These are phyloP conservation scores for Sussaba pulchella DNA, from an alignment of 2,888 invertebrate species.

Conservation along the genomic window DNA sequence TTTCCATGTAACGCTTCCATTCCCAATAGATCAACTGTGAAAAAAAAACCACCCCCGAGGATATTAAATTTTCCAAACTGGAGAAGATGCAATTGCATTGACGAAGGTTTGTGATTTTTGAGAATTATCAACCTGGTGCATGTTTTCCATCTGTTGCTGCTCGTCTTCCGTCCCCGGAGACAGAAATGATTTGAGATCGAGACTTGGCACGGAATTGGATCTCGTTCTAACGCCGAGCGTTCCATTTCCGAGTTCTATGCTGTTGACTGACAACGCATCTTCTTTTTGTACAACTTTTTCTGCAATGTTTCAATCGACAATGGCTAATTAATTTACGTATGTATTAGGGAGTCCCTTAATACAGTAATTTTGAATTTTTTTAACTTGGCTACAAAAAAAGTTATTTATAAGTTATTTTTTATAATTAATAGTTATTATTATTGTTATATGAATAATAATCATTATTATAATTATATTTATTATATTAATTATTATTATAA, in stretches of 20 bases:
- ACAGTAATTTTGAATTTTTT: too few relatives aligned
- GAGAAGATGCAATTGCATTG: not conserved
- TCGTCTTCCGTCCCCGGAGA: conserved; percentile 80
- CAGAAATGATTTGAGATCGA: conserved; percentile 83
- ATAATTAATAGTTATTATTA: too few relatives aligned
- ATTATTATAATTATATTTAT: too few relatives aligned
- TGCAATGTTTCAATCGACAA: conserved; percentile 61
- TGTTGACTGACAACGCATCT: conserved; percentile 82
- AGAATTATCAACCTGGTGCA: conserved; percentile 77
- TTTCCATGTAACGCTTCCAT: conserved; percentile 85
- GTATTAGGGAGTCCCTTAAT: too few relatives aligned
- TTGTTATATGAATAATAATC: too few relatives aligned
- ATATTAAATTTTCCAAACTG: conserved; percentile 6
- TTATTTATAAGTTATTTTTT: too few relatives aligned
- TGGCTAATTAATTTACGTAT: not conserved
- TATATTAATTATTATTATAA: too few relatives aligned
- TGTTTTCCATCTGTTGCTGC: conserved; percentile 76
- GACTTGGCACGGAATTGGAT: conserved; percentile 83
- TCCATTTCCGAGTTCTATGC: conserved; percentile 80
- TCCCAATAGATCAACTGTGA: conserved; percentile 81
- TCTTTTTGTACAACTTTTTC: conserved; percentile 80
- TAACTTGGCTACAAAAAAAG: too few relatives aligned
- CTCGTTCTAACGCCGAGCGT: conserved; percentile 77
- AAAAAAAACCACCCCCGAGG: not conserved
- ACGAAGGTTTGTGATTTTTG: conserved; percentile 1